These are phyloP conservation scores for Hylaeus volcanicus DNA, from an alignment of 1,140 invertebrate genomes.

Conservation along the genomic window DNA sequence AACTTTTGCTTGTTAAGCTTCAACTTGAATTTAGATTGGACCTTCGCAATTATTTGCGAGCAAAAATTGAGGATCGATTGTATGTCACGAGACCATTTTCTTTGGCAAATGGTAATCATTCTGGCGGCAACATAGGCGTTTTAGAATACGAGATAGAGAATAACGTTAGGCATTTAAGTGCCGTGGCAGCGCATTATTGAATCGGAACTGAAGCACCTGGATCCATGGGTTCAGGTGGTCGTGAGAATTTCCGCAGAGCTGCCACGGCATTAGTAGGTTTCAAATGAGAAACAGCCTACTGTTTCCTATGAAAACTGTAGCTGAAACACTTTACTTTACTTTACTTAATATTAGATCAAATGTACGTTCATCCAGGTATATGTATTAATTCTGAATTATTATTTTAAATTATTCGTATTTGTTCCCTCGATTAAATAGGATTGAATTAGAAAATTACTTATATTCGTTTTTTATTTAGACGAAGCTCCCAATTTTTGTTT, in stretches of 20 bases:
- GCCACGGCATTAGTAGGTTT: conserved; percentile 3
- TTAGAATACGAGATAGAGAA: conserved; percentile 2
- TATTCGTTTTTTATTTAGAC: no score
- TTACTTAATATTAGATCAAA: no score
- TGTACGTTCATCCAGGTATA: no score
- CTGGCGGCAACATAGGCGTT: conserved; percentile 22
- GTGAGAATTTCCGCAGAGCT: conserved; percentile 42
- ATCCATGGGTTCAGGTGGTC: conserved; percentile 45
- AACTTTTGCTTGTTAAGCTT: no score
- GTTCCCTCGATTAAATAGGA: no score
- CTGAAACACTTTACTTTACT: no score
- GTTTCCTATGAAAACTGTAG: neutral
- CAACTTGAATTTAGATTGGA: no score
- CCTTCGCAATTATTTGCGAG: no score
- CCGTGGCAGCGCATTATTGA: conserved; percentile 38
- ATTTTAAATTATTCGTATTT: no score
- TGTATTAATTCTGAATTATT: no score
- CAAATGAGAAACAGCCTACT: conserved; percentile 6
- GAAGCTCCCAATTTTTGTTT: no score
- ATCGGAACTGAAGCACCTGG: conserved; percentile 48
- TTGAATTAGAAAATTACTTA: no score
- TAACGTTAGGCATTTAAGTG: conserved; percentile 41
- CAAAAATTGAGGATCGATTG: neutral
- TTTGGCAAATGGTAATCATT: neutral
- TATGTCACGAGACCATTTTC: neutral